phyloP scores from a whole-genome alignment of 2,797 vertebrate genomes.

The Atherinosoma microstoma region DNA sequence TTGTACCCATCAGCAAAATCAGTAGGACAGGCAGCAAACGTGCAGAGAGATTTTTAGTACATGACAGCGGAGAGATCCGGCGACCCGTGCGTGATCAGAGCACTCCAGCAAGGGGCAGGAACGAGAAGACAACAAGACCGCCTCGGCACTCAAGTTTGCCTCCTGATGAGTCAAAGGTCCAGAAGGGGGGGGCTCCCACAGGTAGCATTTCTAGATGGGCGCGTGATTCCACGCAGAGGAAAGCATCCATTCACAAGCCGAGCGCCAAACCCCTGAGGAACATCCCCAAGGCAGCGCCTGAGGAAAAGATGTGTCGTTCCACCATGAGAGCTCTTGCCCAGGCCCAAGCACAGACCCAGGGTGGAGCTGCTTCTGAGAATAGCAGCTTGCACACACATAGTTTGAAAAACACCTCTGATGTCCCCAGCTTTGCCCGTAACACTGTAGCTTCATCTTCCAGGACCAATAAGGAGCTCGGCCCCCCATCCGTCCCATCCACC shows the following conservation, averaged over 20 bases:
- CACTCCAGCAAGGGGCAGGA: constrained; percentile 82
- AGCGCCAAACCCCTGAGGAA: constrained; percentile 89
- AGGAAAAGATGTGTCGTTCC: constrained; percentile 91
- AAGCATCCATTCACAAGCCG: constrained; percentile 86
- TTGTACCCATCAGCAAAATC: constrained; percentile 90
- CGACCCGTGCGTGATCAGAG: constrained; percentile 85
- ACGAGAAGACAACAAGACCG: constrained; percentile 81
- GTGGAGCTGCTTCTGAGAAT: constrained; percentile 68
- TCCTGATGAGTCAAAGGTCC: constrained; percentile 86
- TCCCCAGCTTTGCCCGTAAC: constrained; percentile 93
- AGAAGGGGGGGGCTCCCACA: constrained; percentile 73
- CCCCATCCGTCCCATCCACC: constrained; percentile 70
- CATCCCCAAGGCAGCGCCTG: constrained; percentile 84
- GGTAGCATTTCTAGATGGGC: constrained; percentile 75
- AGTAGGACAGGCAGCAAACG: constrained; percentile 79
- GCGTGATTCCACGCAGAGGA: constrained; percentile 79
- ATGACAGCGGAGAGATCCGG: constrained; percentile 75
- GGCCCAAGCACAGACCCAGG: constrained; percentile 35
- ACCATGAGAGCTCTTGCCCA: constrained; percentile 83
- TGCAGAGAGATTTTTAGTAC: constrained; percentile 69
- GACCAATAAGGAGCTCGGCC: constrained; percentile 83
- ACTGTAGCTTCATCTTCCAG: constrained; percentile 93
- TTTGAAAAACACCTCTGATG: constrained; percentile 66
- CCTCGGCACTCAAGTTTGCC: constrained; percentile 85
- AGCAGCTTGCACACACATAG: constrained; percentile 62